These are phyloP conservation scores for Rhombomys opimus DNA, from an alignment of 2,113 vertebrate genomes.

Conservation along the genomic window DNA sequence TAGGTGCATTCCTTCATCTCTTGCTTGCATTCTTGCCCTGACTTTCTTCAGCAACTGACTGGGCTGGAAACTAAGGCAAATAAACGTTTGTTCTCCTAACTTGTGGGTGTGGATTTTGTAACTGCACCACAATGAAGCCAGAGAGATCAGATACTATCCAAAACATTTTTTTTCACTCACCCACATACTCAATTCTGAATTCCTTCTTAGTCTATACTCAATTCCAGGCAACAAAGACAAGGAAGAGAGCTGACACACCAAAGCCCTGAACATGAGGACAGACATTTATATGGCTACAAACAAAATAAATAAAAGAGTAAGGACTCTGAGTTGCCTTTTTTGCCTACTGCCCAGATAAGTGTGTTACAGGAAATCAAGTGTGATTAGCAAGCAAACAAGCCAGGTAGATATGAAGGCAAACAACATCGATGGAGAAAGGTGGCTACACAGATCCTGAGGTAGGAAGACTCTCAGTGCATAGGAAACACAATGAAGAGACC, in stretches of 20 bases:
- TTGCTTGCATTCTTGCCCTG: background rate
- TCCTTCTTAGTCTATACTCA: background rate
- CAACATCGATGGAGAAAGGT: background rate
- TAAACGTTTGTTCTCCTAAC: background rate
- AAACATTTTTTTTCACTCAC: background rate
- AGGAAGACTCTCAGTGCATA: accelerated
- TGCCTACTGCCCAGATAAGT: background rate
- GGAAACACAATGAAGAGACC: background rate
- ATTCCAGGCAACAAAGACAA: background rate
- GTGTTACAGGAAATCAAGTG: background rate
- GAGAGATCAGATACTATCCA: background rate
- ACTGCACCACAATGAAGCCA: background rate
- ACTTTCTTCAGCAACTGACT: background rate
- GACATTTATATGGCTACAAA: background rate
- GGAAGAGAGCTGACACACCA: background rate
- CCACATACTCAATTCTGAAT: background rate
- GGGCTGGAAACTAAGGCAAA: background rate
- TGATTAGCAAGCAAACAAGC: background rate
- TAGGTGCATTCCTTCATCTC: background rate
- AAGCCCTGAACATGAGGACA: background rate
- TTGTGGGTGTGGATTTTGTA: background rate
- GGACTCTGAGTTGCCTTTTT: background rate
- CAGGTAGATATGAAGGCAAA: background rate
- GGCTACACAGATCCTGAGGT: background rate
- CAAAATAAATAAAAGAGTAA: background rate